These are phyloP conservation scores for Ceyx melanurus DNA, from an alignment of 2,113 vertebrate genomes.

Conservation along the genomic window DNA sequence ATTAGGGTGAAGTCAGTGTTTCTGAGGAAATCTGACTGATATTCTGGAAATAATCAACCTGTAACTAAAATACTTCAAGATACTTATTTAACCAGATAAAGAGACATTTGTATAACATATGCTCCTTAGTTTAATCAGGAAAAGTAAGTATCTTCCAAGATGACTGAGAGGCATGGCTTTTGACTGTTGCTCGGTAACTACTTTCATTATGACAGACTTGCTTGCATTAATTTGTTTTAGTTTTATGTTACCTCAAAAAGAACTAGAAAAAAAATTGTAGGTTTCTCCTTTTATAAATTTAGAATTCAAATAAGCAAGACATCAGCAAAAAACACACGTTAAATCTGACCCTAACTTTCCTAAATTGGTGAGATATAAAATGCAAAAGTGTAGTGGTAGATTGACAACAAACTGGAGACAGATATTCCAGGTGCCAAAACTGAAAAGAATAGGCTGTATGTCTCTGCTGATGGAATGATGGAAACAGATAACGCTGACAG, in stretches of 20 bases:
- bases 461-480: background rate
- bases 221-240: background rate
- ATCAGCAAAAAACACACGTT: background rate
- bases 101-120: background rate
- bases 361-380: background rate
- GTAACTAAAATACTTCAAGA: background rate
- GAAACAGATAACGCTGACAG: background rate
- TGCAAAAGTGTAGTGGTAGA: background rate
- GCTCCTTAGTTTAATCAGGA: background rate
- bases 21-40: background rate
- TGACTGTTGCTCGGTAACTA: background rate
- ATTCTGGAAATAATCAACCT: slow-evolving; percentile 1
- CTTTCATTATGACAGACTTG: background rate
- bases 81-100: background rate
- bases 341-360: background rate
- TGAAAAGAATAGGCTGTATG: background rate
- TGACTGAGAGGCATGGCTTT: background rate
- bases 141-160: background rate
- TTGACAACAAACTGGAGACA: background rate
- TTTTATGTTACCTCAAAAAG: background rate
- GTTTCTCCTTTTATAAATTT: background rate
- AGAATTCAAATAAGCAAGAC: background rate
- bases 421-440: background rate
- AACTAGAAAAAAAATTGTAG: background rate
- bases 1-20: background rate